Conservation (phyloP, 1,140 invertebrate species). For the Colletes latitarsis region DNA sequence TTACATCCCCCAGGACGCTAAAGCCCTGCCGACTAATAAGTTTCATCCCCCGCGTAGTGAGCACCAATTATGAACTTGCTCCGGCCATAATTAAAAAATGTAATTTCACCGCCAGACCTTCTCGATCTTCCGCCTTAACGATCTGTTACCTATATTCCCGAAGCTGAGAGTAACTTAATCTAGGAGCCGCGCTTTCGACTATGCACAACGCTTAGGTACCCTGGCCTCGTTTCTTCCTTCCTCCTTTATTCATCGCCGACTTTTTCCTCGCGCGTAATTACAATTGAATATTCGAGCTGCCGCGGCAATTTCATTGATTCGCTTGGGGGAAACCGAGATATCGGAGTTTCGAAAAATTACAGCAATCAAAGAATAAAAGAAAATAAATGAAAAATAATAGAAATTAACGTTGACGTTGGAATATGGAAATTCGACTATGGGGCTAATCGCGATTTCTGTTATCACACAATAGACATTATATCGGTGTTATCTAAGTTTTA, state of each 20-base stretch:
- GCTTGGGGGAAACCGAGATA: no score
- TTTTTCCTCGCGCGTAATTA: not conserved
- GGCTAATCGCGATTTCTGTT: no score
- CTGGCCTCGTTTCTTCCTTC: not conserved
- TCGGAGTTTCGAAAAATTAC: no score
- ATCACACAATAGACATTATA: no score
- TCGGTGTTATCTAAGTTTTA: no score
- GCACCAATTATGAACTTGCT: constrained; percentile 80
- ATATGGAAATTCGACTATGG: no score
- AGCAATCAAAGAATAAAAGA: no score
- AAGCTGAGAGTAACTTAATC: constrained; percentile 36
- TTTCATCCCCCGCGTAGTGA: constrained; percentile 80
- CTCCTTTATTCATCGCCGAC: not conserved
- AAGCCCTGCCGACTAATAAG: constrained; percentile 77
- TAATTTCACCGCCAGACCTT: constrained; percentile 70
- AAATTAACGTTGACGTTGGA: no score
- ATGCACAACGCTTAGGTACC: no score
- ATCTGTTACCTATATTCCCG: constrained; percentile 57
- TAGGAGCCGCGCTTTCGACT: not conserved
- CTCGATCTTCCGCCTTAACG: constrained; percentile 65
- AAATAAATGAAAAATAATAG: no score
- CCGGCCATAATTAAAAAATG: constrained; percentile 78
- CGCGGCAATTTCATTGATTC: not conserved
- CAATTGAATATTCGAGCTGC: constrained; percentile 35
- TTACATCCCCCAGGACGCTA: constrained; percentile 69